Evolutionary conservation across 2,113 vertebrate genomes (phyloP).

Genomic region (Pandion haliaetus): DNA sequence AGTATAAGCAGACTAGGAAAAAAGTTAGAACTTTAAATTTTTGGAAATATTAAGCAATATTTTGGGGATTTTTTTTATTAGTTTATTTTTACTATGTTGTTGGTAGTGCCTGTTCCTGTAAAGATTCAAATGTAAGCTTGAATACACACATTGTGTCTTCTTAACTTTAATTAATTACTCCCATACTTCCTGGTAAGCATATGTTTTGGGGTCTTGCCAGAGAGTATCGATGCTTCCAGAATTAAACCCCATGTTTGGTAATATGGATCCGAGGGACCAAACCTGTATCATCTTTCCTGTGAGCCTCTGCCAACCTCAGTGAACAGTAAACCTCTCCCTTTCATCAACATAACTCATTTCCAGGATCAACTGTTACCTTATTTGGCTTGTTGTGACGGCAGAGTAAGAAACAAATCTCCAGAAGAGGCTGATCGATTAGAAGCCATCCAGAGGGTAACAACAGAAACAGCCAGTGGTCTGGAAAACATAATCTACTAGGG

Average conservation of each 20-base stretch:
- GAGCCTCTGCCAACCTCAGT: not conserved
- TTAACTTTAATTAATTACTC: not conserved
- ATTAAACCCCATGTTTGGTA: not conserved
- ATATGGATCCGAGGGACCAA: not conserved
- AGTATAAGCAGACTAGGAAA: not conserved
- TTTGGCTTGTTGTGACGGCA: not conserved
- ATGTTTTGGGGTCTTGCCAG: not conserved
- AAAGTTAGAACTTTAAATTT: not conserved
- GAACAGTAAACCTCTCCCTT: not conserved
- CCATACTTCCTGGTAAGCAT: not conserved
- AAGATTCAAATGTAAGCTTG: not conserved
- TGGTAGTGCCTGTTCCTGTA: not conserved
- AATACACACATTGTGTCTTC: not conserved
- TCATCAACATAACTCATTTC: not conserved
- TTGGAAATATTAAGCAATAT: not conserved
- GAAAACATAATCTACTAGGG: not conserved
- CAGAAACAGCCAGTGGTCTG: not conserved
- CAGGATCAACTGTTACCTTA: not conserved
- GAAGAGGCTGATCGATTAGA: not conserved
- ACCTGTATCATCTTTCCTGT: not conserved
- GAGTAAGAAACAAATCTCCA: not conserved
- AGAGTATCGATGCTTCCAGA: not conserved
- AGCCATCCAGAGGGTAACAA: not conserved
- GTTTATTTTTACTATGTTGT: not conserved
- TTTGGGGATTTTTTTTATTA: not conserved